Base-by-base conservation (phyloP, 2,113 vertebrate species). In the Callospermophilus lateralis region DNA sequence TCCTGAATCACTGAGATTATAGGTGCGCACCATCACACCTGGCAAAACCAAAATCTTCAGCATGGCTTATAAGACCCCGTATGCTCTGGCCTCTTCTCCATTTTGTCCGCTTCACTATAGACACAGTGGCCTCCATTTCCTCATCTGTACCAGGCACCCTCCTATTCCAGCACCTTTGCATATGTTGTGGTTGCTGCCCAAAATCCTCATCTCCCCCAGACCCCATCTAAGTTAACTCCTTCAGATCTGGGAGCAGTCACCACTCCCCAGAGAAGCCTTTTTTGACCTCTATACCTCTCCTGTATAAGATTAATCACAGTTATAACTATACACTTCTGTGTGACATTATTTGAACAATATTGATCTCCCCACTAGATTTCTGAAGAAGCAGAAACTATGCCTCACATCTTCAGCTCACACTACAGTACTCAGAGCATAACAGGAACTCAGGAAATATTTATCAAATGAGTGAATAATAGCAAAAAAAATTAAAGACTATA, bases 401-500 rank as follows among this genome's bases (percentile, higher is more conserved):
- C 39, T 81, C 67, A 68, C 42, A 42, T 84, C 34, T 73, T 80
- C 45, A 67, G 65, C 73, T 79, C 80, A 58, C 2, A 22, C 17
- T 74, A 37, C 30, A 73, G 45, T 81, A 68, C 67, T 39, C 83
- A n/a, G 19, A 48, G 5, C 81, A 4, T 90, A 90, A 85, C 3
- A n/a, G 8, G 5, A 39, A 22, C 28, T 70, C 61, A 32, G 11
- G 63, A 87, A 91, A 68, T 90, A 68, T 45, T 63, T 67, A 55
- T 48, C 77, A 65, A 86, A 39, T 95, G 65, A 93, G 28, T 72
- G 28, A 90, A 30, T 88, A 79, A 68, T 61, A 39, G 83, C 65
- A 55, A 91, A 76, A 34, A 17, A 84, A 22, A 0, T 30, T 79
- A 78, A 90, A 93, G 90, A 15, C 26, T 67, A 8, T 76, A 90